These are phyloP conservation scores for Apis dorsata DNA, from an alignment of 1,140 invertebrate species.

Conservation along the genomic window DNA sequence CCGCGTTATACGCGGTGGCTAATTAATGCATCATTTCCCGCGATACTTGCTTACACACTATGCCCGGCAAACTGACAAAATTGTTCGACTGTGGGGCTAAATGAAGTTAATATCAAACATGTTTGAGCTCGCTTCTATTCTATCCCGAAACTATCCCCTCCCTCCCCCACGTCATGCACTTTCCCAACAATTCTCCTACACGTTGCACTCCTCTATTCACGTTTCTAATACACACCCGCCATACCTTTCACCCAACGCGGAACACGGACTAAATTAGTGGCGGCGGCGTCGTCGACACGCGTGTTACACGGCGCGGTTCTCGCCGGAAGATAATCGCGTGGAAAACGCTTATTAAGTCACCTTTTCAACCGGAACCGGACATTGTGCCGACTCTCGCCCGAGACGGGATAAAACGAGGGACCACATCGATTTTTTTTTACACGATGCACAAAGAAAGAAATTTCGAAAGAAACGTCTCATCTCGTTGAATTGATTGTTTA, in stretches of 20 bases:
- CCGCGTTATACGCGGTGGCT: conserved; percentile 17
- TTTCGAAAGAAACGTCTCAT: too few relatives aligned
- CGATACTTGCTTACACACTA: conserved; percentile 30
- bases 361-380: background rate
- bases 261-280: conserved; percentile 34
- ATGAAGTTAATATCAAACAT: conserved; percentile 57
- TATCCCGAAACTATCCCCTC: background rate
- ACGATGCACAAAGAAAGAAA: too few relatives aligned
- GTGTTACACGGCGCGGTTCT: conserved; percentile 24
- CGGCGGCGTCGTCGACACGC: conserved; percentile 6
- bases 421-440: too few relatives aligned
- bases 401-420: background rate
- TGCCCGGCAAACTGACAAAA: conserved; percentile 42
- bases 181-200: conserved; percentile 40
- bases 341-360: conserved; percentile 23
- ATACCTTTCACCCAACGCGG: background rate
- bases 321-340: conserved; percentile 22
- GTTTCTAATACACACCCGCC: conserved; percentile 33
- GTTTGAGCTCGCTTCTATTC: conserved; percentile 33
- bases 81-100: conserved; percentile 40
- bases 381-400: background rate
- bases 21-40: conserved; percentile 53
- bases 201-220: conserved; percentile 9
- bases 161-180: conserved; percentile 10
- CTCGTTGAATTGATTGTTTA: too few relatives aligned